A percentile compares a stretch with the other conserved stretches of the same genome.
phyloP scores from a whole-genome alignment of 35 echinoderm and acorn worm genomes.

The Chiridota heheva region DNA sequence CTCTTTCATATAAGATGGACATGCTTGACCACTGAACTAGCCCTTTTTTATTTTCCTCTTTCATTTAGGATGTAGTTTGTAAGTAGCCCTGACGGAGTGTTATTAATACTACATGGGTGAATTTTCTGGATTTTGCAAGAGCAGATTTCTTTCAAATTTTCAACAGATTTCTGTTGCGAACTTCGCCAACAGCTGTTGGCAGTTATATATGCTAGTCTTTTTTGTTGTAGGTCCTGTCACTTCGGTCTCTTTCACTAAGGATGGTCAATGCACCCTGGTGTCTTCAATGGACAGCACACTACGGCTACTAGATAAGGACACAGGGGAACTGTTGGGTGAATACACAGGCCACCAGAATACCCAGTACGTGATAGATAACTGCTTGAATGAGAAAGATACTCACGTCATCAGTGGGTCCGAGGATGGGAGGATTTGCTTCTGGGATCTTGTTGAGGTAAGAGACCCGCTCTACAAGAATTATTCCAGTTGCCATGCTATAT shows the following conservation, averaged over 20 bases:
- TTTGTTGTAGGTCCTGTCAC: conserved; percentile 81
- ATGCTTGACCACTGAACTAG: too few species aligned
- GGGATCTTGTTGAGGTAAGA: conserved; percentile 95
- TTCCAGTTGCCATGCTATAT: too few species aligned
- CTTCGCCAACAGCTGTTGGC: too few species aligned
- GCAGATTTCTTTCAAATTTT: too few species aligned
- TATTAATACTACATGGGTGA: too few species aligned
- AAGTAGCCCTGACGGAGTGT: too few species aligned
- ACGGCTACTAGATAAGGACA: conserved; percentile 87
- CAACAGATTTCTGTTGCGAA: too few species aligned
- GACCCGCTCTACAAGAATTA: background rate
- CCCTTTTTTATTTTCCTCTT: too few species aligned
- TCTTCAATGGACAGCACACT: conserved; percentile 83
- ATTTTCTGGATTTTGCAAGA: too few species aligned
- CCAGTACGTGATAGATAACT: conserved; percentile 85
- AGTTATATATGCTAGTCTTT: background rate
- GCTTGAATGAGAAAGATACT: conserved; percentile 89
- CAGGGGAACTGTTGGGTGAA: conserved; percentile 86
- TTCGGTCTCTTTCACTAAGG: conserved; percentile 87
- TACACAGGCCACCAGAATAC: conserved; percentile 87
- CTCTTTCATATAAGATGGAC: too few species aligned
- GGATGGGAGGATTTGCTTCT: conserved; percentile 95
- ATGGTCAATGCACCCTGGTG: conserved; percentile 89
- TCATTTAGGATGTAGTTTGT: too few species aligned
- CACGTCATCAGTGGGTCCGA: conserved; percentile 96